Conservation (phyloP, 1,140 invertebrate genomes). For the Melitaea cinxia region DNA sequence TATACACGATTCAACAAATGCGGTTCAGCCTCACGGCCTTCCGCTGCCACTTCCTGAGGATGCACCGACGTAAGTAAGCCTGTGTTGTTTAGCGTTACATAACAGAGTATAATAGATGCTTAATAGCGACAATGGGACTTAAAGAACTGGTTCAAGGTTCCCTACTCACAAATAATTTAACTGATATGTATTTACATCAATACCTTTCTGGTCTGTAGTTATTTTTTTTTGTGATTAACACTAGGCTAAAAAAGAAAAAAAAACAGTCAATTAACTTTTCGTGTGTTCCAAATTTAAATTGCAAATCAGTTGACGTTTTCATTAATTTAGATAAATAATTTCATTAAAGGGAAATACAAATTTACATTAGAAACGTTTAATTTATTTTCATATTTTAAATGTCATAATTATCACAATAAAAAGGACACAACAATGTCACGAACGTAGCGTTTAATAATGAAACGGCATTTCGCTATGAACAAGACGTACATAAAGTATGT, state of each 20-base stretch:
- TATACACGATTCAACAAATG: background rate
- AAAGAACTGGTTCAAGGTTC: background rate
- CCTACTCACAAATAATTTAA: background rate
- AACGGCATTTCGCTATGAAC: background rate
- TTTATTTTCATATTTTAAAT: too few relatives aligned
- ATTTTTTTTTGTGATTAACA: too few relatives aligned
- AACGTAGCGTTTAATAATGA: background rate
- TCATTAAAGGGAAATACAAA: background rate
- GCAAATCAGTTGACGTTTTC: too few relatives aligned
- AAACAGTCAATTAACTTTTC: too few relatives aligned
- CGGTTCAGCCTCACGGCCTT: constrained; percentile 7
- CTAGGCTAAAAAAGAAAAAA: too few relatives aligned
- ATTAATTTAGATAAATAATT: too few relatives aligned
- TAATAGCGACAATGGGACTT: constrained; percentile 7
- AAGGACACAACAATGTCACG: background rate
- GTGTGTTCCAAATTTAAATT: too few relatives aligned
- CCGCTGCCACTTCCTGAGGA: constrained; percentile 18
- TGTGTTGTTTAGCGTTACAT: constrained; percentile 6
- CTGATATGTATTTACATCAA: background rate
- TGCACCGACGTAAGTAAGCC: constrained; percentile 5
- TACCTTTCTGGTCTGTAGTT: too few relatives aligned
- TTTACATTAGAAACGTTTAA: too few relatives aligned
- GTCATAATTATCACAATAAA: background rate
- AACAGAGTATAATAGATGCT: constrained; percentile 11
- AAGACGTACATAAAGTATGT: constrained; percentile 5